Conservation (phyloP, 2,797 vertebrate species). For the Dromococcyx pavoninus region DNA sequence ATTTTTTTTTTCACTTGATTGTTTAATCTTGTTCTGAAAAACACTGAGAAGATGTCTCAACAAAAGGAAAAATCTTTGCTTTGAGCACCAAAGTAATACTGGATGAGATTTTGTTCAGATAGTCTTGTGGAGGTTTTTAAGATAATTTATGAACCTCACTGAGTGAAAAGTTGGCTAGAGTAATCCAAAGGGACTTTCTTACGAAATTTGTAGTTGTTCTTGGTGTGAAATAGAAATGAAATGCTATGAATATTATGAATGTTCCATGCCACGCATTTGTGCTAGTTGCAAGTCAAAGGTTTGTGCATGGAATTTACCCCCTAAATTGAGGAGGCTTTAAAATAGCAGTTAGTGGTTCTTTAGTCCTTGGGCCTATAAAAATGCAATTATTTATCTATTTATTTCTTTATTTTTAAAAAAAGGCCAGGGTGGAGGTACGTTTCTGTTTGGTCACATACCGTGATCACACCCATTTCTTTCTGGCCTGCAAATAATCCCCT, state of each 20-base stretch:
- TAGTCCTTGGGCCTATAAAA: not conserved
- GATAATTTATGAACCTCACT: not conserved
- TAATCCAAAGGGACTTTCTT: not conserved
- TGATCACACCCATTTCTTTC: not conserved
- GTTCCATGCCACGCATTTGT: not conserved
- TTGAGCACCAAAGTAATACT: not conserved
- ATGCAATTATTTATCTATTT: not conserved
- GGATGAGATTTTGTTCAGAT: not conserved
- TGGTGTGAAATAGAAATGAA: not conserved
- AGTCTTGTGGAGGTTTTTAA: not conserved
- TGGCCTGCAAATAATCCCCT: not conserved
- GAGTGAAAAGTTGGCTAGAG: not conserved
- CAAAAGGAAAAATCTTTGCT: not conserved
- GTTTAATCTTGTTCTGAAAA: not conserved
- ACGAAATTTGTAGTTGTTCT: not conserved
- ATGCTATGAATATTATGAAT: not conserved
- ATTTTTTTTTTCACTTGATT: not conserved
- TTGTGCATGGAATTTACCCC: not conserved
- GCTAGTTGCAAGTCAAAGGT: not conserved
- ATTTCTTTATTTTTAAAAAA: not conserved
- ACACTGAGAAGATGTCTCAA: not conserved
- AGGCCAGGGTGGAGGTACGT: rapidly evolving
- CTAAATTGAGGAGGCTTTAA: not conserved
- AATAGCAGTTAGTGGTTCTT: not conserved
- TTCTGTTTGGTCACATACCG: not conserved